Base-by-base conservation (phyloP, 2,888 invertebrate species). In the Oscheius sp. region DNA sequence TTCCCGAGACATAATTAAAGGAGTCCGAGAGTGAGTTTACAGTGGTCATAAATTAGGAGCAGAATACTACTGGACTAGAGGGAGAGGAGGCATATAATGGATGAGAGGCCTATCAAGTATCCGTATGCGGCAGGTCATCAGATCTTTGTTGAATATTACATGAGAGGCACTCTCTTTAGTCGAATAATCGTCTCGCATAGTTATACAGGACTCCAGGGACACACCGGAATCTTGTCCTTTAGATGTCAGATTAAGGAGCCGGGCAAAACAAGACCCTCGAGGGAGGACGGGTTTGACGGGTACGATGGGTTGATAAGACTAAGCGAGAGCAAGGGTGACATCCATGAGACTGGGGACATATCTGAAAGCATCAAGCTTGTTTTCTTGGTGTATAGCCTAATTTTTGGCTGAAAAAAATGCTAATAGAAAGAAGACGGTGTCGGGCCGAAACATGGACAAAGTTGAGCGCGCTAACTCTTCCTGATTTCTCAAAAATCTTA, bases 121-220 rank as follows among this genome's bases (percentile, higher is more conserved):
- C 60, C 37, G 11, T 35, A 21, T 21, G 21, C 21, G 21, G 60
- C 60, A 32, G 33, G 2, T 4, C 60, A 29, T 53, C 53, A 53
- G 35, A 60, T 35, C 60, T 60, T 60, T 60, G 60, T 60, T 60
- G 60, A 60, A 60, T 60, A 60, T 60, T 60, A 60, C 60, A 60
- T 60, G 60, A 60, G 60, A 21, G 29, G 58, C 11, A 33, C n/a
- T 53, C 29, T 53, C 29, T 53, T 53, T 53, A n/a, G 21, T 4
- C 4, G n/a, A 53, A 53, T n/a, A 53, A 53, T 53, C 29, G n/a
- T 50, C 13, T 13, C 50, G 53, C 29, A 53, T 21, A 53, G n/a
- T 60, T 63, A 63, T 63, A 63, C 63, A 63, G 50, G 63, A 48
- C 63, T 48, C 63, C 29, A 9, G 63, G 48, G 63, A 47, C n/a